Percentiles rank a stretch among this genome's conserved stretches.
Evolutionary conservation across 2,113 vertebrate species (phyloP).

Genomic region (Nothobranchius furzeri): DNA sequence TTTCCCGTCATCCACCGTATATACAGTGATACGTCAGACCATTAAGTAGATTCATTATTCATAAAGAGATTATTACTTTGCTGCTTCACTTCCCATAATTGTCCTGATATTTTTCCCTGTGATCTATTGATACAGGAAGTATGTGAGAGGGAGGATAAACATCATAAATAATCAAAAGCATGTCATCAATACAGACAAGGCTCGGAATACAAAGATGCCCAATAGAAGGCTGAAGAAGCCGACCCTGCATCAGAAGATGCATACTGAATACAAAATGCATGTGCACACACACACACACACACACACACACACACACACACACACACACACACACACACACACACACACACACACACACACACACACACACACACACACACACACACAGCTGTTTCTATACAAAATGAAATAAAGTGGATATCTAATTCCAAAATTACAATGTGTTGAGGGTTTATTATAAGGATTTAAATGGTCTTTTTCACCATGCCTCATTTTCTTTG

Average conservation of each 20-base stretch:
- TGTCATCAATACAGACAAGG: constrained; percentile 44
- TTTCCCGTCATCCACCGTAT: constrained; percentile 50
- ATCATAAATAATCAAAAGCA: constrained; percentile 72
- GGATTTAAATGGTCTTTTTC: neutral
- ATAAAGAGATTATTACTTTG: constrained; percentile 76
- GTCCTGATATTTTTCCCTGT: constrained; percentile 59
- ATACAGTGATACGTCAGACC: constrained; percentile 61
- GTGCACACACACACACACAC: too few species aligned
- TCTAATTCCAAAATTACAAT: constrained; percentile 1
- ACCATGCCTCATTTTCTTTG: neutral
- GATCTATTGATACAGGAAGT: constrained; percentile 66
- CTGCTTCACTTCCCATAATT: constrained; percentile 75
- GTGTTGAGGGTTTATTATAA: neutral
- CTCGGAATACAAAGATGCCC: constrained; percentile 42
- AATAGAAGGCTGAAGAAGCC: constrained; percentile 9
- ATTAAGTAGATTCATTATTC: constrained; percentile 79
- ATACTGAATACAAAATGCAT: constrained; percentile 2
- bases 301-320: too few species aligned
- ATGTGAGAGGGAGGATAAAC: constrained; percentile 54
- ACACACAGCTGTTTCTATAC: neutral
- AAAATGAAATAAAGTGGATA: neutral
- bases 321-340: too few species aligned
- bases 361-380: neutral
- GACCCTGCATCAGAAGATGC: constrained; percentile 16
- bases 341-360: too few species aligned